Evolutionary conservation across 2,113 vertebrate species (phyloP).

Genomic region (Bambusicola thoracicus): DNA sequence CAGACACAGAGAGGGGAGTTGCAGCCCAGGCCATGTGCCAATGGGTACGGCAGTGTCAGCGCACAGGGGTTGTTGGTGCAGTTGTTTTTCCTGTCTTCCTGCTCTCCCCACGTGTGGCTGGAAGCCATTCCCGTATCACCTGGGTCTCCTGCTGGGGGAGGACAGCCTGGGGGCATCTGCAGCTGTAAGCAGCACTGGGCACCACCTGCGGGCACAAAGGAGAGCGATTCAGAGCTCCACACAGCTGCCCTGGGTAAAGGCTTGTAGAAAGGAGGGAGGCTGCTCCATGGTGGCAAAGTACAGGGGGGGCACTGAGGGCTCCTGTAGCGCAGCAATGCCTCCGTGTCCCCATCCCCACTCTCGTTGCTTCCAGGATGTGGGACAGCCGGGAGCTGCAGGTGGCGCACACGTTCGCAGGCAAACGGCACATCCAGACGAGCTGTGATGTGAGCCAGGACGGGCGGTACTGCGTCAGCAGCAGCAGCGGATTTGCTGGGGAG

Average conservation of each 20-base stretch:
- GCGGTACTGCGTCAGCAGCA: conserved; percentile 87
- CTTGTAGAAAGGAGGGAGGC: too few species aligned
- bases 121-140: neutral
- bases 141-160: neutral
- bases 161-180: neutral
- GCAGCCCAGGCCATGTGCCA: rapidly evolving
- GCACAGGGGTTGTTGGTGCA: neutral
- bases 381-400: conserved; percentile 90
- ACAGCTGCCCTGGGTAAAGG: neutral
- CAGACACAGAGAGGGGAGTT: neutral
- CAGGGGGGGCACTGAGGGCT: neutral
- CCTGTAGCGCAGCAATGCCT: rapidly evolving
- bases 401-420: conserved; percentile 87
- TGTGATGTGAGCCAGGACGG: conserved; percentile 89
- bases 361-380: conserved; percentile 84
- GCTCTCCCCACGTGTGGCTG: neutral
- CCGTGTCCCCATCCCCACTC: too few species aligned
- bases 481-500: conserved; percentile 88
- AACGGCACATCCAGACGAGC: conserved; percentile 93
- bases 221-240: neutral
- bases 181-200: neutral
- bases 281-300: too few species aligned
- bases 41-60: neutral
- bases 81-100: neutral
- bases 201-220: rapidly evolving